A percentile compares a stretch with the other conserved stretches of the same genome.
phyloP scores from a whole-genome alignment of 2,113 vertebrate genomes.

The Rhabdomys dilectus region DNA sequence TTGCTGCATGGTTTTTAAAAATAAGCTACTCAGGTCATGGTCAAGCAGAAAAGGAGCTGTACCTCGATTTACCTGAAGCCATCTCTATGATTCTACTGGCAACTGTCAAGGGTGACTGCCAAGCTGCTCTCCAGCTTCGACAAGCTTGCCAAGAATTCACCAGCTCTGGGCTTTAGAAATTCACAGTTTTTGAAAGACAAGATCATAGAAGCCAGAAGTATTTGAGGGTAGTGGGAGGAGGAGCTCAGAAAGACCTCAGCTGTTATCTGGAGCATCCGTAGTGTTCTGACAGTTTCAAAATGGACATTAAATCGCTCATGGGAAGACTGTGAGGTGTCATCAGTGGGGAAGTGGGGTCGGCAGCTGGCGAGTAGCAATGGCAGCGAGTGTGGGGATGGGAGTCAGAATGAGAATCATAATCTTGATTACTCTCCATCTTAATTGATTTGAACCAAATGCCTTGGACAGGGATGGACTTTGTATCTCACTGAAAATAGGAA shows the following conservation, averaged over 20 bases:
- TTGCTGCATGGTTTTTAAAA: background rate
- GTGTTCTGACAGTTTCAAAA: conserved; percentile 59
- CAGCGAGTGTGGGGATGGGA: conserved; percentile 78
- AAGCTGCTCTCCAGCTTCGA: background rate
- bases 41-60: conserved; percentile 1
- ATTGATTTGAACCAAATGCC: conserved; percentile 87
- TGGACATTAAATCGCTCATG: conserved; percentile 71
- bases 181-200: background rate
- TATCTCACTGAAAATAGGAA: conserved; percentile 85
- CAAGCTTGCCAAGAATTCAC: background rate
- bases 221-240: fast-evolving
- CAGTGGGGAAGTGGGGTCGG: background rate
- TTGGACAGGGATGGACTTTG: conserved; percentile 84
- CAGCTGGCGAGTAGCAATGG: conserved; percentile 65
- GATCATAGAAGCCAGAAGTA: background rate
- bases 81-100: background rate
- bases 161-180: background rate
- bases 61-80: background rate
- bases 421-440: conserved; percentile 89
- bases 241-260: background rate
- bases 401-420: conserved; percentile 87
- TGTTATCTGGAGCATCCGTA: conserved; percentile 65
- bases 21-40: background rate
- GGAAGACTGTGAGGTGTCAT: conserved; percentile 73
- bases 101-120: fast-evolving